Conservation (phyloP, 2,113 vertebrate genomes). For the Tetrax tetrax region DNA sequence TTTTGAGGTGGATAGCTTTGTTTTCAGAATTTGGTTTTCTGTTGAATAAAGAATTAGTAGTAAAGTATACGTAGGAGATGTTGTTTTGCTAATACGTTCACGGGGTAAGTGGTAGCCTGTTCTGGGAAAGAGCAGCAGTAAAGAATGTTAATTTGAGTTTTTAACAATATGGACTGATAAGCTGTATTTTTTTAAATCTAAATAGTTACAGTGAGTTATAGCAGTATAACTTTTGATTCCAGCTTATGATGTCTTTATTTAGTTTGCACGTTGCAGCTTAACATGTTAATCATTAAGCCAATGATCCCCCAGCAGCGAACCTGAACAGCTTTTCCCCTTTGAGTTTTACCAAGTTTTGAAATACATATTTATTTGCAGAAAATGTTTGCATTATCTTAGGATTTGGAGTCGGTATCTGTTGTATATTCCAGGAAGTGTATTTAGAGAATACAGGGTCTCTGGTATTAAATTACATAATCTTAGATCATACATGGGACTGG, state of each 20-base stretch:
- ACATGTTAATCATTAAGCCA: accelerated
- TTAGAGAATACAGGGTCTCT: background rate
- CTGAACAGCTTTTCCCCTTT: background rate
- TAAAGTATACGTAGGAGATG: background rate
- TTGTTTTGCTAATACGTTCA: background rate
- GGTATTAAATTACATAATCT: background rate
- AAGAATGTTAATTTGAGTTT: background rate
- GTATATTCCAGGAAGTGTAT: background rate
- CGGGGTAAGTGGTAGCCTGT: background rate
- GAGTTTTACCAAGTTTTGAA: background rate
- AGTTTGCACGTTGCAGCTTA: background rate
- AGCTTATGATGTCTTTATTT: background rate
- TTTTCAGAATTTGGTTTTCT: background rate
- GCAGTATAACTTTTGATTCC: background rate
- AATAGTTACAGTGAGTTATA: background rate
- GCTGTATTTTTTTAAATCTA: background rate
- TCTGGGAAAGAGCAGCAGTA: background rate
- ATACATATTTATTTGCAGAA: background rate
- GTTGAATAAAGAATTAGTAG: background rate
- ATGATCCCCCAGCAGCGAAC: background rate
- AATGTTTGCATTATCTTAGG: background rate
- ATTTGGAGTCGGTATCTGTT: background rate
- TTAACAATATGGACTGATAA: background rate
- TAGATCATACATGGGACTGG: background rate
- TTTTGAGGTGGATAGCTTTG: background rate